Percentiles rank a stretch among this genome's conserved stretches.
Conservation (phyloP, 2,888 invertebrate species). For the Cotesia congregata region DNA sequence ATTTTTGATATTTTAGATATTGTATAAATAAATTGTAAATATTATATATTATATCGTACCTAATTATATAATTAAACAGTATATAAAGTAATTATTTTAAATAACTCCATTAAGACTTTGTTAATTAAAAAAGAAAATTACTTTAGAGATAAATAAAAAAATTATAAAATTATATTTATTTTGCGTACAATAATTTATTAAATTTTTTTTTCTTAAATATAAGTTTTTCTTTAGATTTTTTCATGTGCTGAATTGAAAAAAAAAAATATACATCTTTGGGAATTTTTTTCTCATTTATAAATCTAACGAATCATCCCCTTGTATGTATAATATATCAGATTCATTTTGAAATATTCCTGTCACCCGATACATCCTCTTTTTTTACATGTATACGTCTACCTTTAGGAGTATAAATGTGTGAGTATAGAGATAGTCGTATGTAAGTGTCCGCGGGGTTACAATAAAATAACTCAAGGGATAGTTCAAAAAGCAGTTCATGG, state of each 20-base stretch:
- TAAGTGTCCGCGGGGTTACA: constrained; percentile 55
- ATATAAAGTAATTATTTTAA: background rate
- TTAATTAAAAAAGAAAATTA: background rate
- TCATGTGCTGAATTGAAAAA: background rate
- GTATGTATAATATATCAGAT: constrained; percentile 55
- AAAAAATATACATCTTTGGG: background rate
- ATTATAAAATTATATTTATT: background rate
- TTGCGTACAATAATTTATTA: background rate
- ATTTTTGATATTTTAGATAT: background rate
- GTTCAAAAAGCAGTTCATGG: constrained; percentile 11
- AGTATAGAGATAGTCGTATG: background rate
- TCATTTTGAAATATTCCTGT: constrained; percentile 62
- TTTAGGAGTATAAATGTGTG: background rate
- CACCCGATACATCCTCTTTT: constrained; percentile 60
- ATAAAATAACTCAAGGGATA: constrained; percentile 43
- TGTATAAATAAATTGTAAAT: background rate
- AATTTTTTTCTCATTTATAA: background rate
- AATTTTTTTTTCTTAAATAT: background rate
- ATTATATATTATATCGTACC: background rate
- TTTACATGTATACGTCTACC: constrained; percentile 32
- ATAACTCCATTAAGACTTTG: background rate
- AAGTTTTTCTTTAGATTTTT: background rate
- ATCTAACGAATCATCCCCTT: constrained; percentile 61
- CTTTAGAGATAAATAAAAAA: background rate
- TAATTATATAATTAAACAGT: too few relatives aligned